These are phyloP conservation scores for Pteria penguin DNA, from an alignment of 2,888 invertebrate genomes.

Conservation along the genomic window DNA sequence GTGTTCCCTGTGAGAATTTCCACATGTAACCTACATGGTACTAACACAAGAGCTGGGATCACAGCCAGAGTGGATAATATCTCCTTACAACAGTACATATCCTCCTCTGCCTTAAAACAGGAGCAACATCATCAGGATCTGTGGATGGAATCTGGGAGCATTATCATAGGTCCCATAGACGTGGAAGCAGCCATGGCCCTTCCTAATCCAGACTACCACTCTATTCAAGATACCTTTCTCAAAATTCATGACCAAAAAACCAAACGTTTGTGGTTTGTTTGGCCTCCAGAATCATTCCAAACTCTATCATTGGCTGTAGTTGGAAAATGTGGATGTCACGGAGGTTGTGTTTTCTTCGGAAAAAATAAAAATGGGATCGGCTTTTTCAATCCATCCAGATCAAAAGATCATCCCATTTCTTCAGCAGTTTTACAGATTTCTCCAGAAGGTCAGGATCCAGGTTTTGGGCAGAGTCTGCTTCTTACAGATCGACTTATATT, in stretches of 20 bases:
- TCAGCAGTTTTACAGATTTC: conserved; percentile 72
- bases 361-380: conserved; percentile 92
- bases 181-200: conserved; percentile 91
- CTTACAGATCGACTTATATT: conserved; percentile 93
- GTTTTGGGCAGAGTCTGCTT: conserved; percentile 95
- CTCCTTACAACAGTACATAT: conserved; percentile 85
- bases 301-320: conserved; percentile 35
- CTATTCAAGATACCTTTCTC: conserved; percentile 80
- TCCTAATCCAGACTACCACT: conserved; percentile 72
- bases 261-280: conserved; percentile 95
- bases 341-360: conserved; percentile 97
- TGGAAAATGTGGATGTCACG: conserved; percentile 94
- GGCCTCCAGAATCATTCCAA: conserved; percentile 85
- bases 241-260: conserved; percentile 87
- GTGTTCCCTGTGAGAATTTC: conserved; percentile 92
- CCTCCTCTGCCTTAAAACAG: conserved; percentile 79
- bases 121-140: conserved; percentile 60
- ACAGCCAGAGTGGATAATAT: conserved; percentile 91
- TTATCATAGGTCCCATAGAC: conserved; percentile 93
- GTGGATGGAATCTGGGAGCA: conserved; percentile 95
- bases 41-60: conserved; percentile 92
- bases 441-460: conserved; percentile 84
- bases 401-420: conserved; percentile 53
- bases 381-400: conserved; percentile 88
- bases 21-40: conserved; percentile 96